These are phyloP conservation scores for Cyclopterus lumpus DNA, from an alignment of 2,797 vertebrate species.

Conservation along the genomic window DNA sequence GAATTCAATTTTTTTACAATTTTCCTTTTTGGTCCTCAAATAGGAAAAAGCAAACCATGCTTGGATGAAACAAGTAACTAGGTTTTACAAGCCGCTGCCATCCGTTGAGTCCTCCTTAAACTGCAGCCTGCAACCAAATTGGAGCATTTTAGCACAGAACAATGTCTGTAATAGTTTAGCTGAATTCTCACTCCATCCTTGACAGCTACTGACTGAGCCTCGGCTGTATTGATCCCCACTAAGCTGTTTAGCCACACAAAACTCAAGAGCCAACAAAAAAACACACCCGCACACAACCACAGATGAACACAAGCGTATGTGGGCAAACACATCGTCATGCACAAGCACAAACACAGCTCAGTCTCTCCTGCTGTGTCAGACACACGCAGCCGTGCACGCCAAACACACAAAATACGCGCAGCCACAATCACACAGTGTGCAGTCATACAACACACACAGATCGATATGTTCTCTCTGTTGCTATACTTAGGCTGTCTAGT, in stretches of 20 bases:
- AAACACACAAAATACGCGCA: slow-evolving; percentile 12
- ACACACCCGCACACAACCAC: not conserved
- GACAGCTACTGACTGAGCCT: slow-evolving; percentile 57
- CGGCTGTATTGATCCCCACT: slow-evolving; percentile 60
- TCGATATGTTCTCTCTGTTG: slow-evolving; percentile 54
- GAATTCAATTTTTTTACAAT: not conserved
- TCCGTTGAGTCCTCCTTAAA: slow-evolving; percentile 34
- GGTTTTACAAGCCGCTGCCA: slow-evolving; percentile 21
- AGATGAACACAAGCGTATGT: not conserved
- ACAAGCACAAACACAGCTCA: not conserved
- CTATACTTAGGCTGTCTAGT: slow-evolving; percentile 66
- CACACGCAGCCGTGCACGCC: not conserved
- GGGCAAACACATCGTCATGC: not conserved
- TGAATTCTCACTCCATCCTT: slow-evolving; percentile 53
- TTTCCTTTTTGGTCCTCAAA: not conserved
- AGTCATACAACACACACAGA: slow-evolving; percentile 26
- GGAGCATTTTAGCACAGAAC: slow-evolving; percentile 38
- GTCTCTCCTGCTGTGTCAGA: not conserved
- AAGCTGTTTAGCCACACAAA: slow-evolving; percentile 52
- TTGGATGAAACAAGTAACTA: slow-evolving; percentile 21
- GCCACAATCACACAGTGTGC: slow-evolving; percentile 17
- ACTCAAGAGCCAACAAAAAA: slow-evolving; percentile 33
- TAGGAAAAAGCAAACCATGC: not conserved
- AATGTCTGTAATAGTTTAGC: slow-evolving; percentile 49
- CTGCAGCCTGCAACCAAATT: slow-evolving; percentile 37